These are phyloP conservation scores for Apis cerana DNA, from an alignment of 1,140 invertebrate species.

Conservation along the genomic window DNA sequence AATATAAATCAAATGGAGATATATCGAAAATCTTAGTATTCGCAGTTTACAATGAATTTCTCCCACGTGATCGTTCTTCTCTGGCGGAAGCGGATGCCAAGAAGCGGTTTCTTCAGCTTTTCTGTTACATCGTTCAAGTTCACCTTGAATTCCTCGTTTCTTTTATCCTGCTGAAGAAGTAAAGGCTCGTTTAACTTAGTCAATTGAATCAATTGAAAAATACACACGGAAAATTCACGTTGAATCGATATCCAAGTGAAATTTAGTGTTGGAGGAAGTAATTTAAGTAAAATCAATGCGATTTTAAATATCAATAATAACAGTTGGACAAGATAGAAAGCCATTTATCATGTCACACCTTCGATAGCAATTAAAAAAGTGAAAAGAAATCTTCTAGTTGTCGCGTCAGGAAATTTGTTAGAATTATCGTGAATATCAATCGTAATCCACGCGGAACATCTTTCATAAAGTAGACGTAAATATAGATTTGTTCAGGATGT, in stretches of 20 bases:
- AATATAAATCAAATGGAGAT: not conserved
- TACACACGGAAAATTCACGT: not conserved
- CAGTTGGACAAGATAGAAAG: not conserved
- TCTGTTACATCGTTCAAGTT: conserved; percentile 31
- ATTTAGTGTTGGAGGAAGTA: not conserved
- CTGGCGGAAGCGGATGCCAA: conserved; percentile 51
- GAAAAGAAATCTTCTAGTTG: not conserved
- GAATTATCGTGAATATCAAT: not conserved
- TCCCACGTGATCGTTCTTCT: conserved; percentile 47
- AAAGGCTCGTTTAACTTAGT: no score
- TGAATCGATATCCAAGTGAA: not conserved
- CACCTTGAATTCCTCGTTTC: conserved; percentile 30
- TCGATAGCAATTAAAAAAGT: not conserved
- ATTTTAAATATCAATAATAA: not conserved
- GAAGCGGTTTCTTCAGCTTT: conserved; percentile 13
- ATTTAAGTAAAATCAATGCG: not conserved
- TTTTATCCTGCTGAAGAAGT: not conserved
- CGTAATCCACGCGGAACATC: not conserved
- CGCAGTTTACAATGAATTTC: conserved; percentile 28
- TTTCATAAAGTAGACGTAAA: not conserved
- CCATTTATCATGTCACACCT: not conserved
- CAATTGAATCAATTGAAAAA: no score
- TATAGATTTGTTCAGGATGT: not conserved
- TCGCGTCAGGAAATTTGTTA: not conserved
- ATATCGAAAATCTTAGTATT: conserved; percentile 7